phyloP scores from a whole-genome alignment of 2,888 invertebrate genomes.

The Rhingia campestris region DNA sequence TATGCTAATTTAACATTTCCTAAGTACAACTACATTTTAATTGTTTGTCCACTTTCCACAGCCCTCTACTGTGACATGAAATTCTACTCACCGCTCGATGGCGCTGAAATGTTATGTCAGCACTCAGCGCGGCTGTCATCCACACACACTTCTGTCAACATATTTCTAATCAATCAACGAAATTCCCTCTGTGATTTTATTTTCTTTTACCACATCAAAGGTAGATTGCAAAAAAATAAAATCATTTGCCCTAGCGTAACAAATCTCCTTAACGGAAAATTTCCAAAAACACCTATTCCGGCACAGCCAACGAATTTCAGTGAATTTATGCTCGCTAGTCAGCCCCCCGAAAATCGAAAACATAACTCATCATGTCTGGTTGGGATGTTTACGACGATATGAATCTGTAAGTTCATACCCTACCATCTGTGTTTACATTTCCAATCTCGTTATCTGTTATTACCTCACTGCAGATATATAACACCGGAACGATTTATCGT shows the following conservation, averaged over 20 bases:
- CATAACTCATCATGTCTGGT: conserved; percentile 60
- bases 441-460: not conserved
- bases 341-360: conserved; percentile 37
- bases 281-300: not conserved
- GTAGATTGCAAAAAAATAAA: not conserved
- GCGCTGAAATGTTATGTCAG: conserved; percentile 3
- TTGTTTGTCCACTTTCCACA: too few relatives aligned
- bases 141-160: conserved; percentile 47
- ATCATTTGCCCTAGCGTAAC: not conserved
- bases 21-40: too few relatives aligned
- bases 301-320: conserved; percentile 22
- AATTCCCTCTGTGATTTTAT: conserved; percentile 51
- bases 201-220: conserved; percentile 3
- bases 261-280: not conserved
- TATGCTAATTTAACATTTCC: too few relatives aligned
- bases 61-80: not conserved
- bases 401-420: conserved; percentile 85
- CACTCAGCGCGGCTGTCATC: conserved; percentile 23
- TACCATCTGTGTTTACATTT: conserved; percentile 7
- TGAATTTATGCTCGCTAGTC: conserved; percentile 52
- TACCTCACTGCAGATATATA: conserved; percentile 85
- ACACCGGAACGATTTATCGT: conserved; percentile 95
- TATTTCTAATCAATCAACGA: conserved; percentile 60
- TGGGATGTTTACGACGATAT: conserved; percentile 87
- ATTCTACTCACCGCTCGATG: conserved; percentile 10